Evolutionary conservation across 2,888 invertebrate genomes (phyloP), one percentile per base, ranked within the genome.

Genomic region (Apodemia duryi): DNA sequence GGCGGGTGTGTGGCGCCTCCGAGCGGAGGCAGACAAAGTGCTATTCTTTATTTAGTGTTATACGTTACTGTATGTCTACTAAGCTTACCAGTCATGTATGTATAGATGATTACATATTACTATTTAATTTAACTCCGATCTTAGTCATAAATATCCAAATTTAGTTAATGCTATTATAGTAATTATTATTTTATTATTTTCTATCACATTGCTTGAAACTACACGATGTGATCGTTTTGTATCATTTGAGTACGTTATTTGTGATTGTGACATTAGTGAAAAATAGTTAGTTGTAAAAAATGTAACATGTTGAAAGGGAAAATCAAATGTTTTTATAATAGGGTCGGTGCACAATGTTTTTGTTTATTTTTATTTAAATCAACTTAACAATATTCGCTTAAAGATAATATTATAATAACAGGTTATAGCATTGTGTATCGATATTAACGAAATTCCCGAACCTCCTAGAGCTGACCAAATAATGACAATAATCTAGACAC

Each of bases 61-160:
- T 85, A 88, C 86, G 82, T 79, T 83, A 75, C 79, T 84, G 87
- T 89, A 88, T 89, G 84, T 86, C 86, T 81, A 84, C 85, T 91
- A 89, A 91, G 88, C 88, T 88, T 88, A 91, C 88, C 91, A 91
- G 91, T 91, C 91, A 89, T 88, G 81, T 88, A 85, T 91, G 86
- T 88, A 89, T 90, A 91, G 87, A 84, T 81, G 83, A 88, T 85
- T 86, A 82, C 81, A 83, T 84, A 85, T 46, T 46, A 46, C 46
- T 46, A 46, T 85, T 88, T 90, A 88, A 89, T 87, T 89, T 89
- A 88, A 88, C 82, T 83, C 86, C 84, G 85, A 86, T 87, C 86
- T 86, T 91, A 91, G 91, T 91, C 91, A 91, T 91, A 86, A 91
- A 87, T 86, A 91, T 89, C 91, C 91, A 91, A 91, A 91, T 91